Base-by-base conservation (phyloP, 2,113 vertebrate genomes). In the Brachyhypopomus gauderio region DNA sequence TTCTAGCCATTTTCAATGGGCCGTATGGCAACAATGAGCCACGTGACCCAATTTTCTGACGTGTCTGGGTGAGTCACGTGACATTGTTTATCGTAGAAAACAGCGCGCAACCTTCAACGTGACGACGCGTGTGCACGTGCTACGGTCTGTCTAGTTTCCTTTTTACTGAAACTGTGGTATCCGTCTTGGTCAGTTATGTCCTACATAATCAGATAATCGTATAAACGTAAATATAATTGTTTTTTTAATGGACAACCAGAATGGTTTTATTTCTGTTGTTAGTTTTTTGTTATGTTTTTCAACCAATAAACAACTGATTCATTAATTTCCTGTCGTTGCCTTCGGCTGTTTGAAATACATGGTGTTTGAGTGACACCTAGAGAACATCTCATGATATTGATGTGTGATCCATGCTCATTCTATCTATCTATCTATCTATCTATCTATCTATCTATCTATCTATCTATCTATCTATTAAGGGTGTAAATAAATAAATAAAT, bases 1-100 rank as follows among this genome's bases (percentile, higher is more conserved):
- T 95, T 79, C 94, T 88, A 2, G 93, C 93, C 94, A 94, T 95
- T 55, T 25, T 59, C 5, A 60, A 38, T 48, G 9, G 67, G 19
- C 25, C 55, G 9, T 56, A 63, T 55, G 70, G 72, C 60, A 78
- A 81, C 58, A 78, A 0, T 16, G 41, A 77, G 52, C 83, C 84
- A 88, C 75, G 69, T 86, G 85, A 83, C 66, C 45, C 8, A 30
- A 1, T 2, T 3, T 9, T 41, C 1, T 62, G 45, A 67, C 23
- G 45, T 67, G 12, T 63, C 17, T 8, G 67, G n/a, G 4, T 52
- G 2, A 58, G 41, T 70, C 77, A 83, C 38, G 20, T 84, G 84
- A 81, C 70, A 8, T 5, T 52, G 45, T 52, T 3, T 52, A 11
- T 52, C 12, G 45, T 14, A 14, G 45, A 52, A 52, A 52, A 41